Conservation (phyloP, 1,140 invertebrate species). For the Hyphantria cunea region DNA sequence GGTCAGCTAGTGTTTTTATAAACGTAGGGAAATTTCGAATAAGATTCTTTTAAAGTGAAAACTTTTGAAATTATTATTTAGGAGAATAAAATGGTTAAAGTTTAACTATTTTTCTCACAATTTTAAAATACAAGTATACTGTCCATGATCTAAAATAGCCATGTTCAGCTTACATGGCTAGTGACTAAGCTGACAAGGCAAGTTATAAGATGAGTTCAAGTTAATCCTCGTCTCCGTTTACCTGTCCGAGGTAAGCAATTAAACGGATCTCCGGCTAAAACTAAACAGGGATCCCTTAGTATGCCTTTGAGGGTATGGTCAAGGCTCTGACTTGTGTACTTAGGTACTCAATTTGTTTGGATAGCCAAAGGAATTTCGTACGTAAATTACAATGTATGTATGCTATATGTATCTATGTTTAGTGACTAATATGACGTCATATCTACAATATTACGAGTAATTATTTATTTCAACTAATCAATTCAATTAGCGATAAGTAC, state of each 20-base stretch:
- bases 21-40: too few species aligned
- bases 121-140: constrained; percentile 1
- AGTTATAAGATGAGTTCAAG: constrained; percentile 42
- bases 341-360: constrained; percentile 25
- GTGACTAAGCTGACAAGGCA: constrained; percentile 12
- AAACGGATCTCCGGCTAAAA: constrained; percentile 26
- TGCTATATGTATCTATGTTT: too few species aligned
- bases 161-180: too few species aligned
- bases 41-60: too few species aligned
- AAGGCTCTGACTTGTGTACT: constrained; percentile 13
- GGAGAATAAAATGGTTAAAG: too few species aligned
- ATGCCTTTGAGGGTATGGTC: constrained; percentile 17
- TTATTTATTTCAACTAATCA: too few species aligned
- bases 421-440: neutral
- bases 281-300: constrained; percentile 24
- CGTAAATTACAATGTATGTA: constrained; percentile 13
- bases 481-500: too few species aligned
- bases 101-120: neutral
- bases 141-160: constrained; percentile 28
- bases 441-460: neutral
- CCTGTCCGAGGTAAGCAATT: constrained; percentile 30
- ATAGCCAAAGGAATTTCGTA: constrained; percentile 13
- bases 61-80: too few species aligned
- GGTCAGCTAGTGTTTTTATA: too few species aligned
- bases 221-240: constrained; percentile 33